Percentiles rank a stretch among this genome's conserved stretches.
Evolutionary conservation across 2,888 invertebrate genomes (phyloP).

Genomic region (Zaprionus lineosus): DNA sequence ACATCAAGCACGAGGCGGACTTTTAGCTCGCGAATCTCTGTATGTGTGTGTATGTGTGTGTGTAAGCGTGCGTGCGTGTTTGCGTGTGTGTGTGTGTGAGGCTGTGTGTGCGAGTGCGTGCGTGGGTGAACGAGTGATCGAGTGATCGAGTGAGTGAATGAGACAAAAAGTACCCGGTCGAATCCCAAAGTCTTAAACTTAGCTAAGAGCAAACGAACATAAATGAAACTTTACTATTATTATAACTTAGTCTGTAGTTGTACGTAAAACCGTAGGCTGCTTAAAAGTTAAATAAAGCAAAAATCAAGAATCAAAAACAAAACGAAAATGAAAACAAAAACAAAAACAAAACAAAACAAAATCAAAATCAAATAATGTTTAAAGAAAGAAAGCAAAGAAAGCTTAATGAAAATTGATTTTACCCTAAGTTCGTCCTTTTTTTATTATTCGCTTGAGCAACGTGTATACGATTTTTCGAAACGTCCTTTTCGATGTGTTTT

Average conservation of each 20-base stretch:
- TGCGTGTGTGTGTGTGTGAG: neutral
- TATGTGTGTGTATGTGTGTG: conserved; percentile 3
- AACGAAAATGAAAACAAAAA: conserved; percentile 11
- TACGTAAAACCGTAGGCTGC: conserved; percentile 66
- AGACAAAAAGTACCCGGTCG: too few relatives aligned
- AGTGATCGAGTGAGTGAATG: too few relatives aligned
- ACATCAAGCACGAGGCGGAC: conserved; percentile 81
- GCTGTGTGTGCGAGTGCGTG: conserved; percentile 19
- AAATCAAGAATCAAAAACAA: conserved; percentile 5
- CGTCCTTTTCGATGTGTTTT: conserved; percentile 63
- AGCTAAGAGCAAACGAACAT: conserved; percentile 10
- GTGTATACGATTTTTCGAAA: conserved; percentile 72
- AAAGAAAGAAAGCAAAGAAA: conserved; percentile 21
- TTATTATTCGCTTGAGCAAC: conserved; percentile 58
- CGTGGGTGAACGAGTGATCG: too few relatives aligned
- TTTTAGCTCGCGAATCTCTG: conserved; percentile 57
- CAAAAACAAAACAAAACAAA: conserved; percentile 9
- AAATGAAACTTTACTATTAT: conserved; percentile 38
- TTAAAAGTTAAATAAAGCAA: conserved; percentile 40
- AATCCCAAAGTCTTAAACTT: conserved; percentile 20
- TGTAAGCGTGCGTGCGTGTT: conserved; percentile 7
- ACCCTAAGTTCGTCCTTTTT: conserved; percentile 52
- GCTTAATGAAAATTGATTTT: too few relatives aligned
- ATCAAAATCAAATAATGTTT: too few relatives aligned
- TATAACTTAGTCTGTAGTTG: conserved; percentile 52